phyloP scores from a whole-genome alignment of 2,888 invertebrate genomes.

The Petrolisthes manimaculis region DNA sequence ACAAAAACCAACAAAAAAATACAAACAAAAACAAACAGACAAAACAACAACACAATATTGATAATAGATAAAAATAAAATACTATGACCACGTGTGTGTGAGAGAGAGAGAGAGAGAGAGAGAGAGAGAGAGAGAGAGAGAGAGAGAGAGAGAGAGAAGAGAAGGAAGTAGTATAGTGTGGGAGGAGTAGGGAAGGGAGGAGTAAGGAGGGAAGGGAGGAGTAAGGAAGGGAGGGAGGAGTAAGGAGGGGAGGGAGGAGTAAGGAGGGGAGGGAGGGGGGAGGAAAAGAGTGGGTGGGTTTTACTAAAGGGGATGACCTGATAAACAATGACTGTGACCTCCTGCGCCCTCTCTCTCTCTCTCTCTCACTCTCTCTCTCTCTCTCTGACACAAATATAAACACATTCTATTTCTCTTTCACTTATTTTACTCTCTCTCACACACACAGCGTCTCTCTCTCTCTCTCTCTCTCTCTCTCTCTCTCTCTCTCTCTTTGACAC shows the following conservation, averaged over 20 bases:
- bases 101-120: background rate
- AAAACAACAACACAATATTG: background rate
- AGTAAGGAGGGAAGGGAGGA: too few species aligned
- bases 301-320: constrained; percentile 43
- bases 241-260: background rate
- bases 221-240: too few species aligned
- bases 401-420: constrained; percentile 13
- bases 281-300: constrained; percentile 42
- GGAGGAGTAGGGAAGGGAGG: background rate
- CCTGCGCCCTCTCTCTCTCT: constrained; percentile 13
- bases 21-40: background rate
- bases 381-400: background rate
- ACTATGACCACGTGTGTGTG: background rate
- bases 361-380: constrained; percentile 21
- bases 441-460: too few species aligned
- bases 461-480: background rate
- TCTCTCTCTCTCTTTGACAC: too few species aligned
- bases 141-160: constrained; percentile 16
- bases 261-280: constrained; percentile 17
- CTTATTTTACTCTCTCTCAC: background rate
- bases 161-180: background rate
- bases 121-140: background rate
- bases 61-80: background rate
- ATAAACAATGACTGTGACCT: constrained; percentile 35
- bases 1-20: background rate